Evolutionary conservation across 2,888 invertebrate genomes (phyloP).

Genomic region (Craniophora ligustri): DNA sequence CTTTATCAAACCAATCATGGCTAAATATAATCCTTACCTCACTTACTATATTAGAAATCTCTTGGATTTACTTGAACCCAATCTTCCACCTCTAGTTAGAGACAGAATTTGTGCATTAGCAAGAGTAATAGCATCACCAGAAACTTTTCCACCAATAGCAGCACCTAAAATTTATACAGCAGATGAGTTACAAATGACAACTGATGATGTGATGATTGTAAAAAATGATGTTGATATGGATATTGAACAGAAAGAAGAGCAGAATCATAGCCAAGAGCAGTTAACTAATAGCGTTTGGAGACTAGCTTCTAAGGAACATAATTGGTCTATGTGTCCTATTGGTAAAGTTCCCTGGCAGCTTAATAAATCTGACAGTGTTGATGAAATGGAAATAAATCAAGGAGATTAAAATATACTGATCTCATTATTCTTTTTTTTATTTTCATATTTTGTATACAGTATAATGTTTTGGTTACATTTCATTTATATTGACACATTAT

Average conservation of each 20-base stretch:
- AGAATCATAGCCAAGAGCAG: conserved; percentile 30
- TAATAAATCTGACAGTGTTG: not conserved
- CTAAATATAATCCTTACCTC: conserved; percentile 77
- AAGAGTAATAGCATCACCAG: conserved; percentile 73
- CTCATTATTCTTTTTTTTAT: conserved; percentile 84
- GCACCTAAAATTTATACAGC: conserved; percentile 78
- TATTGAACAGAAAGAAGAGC: conserved; percentile 13
- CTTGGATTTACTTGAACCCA: conserved; percentile 70
- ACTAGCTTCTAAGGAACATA: conserved; percentile 63
- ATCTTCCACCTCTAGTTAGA: conserved; percentile 63
- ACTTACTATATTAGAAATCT: conserved; percentile 74
- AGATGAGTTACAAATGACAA: conserved; percentile 71
- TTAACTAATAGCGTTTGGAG: conserved; percentile 70
- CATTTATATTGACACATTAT: conserved; percentile 84
- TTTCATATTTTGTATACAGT: conserved; percentile 85
- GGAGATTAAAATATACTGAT: conserved; percentile 54
- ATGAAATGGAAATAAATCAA: conserved; percentile 43
- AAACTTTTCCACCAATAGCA: conserved; percentile 57
- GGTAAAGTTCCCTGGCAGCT: conserved; percentile 84
- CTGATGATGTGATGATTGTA: conserved; percentile 43
- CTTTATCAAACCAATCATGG: conserved; percentile 76
- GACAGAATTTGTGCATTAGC: conserved; percentile 72
- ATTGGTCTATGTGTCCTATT: conserved; percentile 85
- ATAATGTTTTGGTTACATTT: conserved; percentile 86
- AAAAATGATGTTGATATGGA: conserved; percentile 37